phyloP scores from a whole-genome alignment of 2,797 vertebrate species.

The Microctenopoma stevenorrisi region DNA sequence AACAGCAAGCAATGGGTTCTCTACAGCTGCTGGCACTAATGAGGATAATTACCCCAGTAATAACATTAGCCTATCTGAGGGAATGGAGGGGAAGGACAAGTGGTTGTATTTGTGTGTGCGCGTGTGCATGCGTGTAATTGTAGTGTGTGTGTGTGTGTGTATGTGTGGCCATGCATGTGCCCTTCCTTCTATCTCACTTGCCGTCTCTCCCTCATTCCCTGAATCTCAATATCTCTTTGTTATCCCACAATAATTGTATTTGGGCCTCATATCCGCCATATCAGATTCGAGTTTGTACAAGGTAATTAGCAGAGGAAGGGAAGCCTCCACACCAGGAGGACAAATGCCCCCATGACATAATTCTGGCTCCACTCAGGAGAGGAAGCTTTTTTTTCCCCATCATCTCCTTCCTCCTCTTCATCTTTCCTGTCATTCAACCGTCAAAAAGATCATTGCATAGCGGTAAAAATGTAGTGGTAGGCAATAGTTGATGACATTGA shows the following conservation, averaged over 20 bases:
- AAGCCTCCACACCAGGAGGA: slow-evolving; percentile 83
- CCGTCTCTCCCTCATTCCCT: slow-evolving; percentile 74
- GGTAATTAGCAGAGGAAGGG: slow-evolving; percentile 87
- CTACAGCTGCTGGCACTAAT: slow-evolving; percentile 98
- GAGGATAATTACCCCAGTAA: slow-evolving; percentile 98
- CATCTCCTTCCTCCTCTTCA: slow-evolving; percentile 44
- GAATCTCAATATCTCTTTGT: slow-evolving; percentile 84
- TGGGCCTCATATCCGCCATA: slow-evolving; percentile 85
- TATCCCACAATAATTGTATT: slow-evolving; percentile 85
- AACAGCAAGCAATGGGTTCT: slow-evolving; percentile 83
- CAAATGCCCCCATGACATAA: slow-evolving; percentile 83
- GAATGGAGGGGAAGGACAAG: slow-evolving; percentile 98
- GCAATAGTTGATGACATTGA: slow-evolving; percentile 74
- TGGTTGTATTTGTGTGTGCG: slow-evolving; percentile 91
- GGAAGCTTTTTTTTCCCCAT: slow-evolving; percentile 38
- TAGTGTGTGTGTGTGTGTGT: slow-evolving; percentile 12
- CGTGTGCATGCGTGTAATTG: slow-evolving; percentile 64
- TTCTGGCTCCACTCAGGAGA: slow-evolving; percentile 74
- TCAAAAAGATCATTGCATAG: slow-evolving; percentile 45
- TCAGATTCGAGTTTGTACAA: slow-evolving; percentile 87
- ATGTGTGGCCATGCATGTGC: slow-evolving; percentile 32
- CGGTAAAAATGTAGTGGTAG: slow-evolving; percentile 42
- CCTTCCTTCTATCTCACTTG: slow-evolving; percentile 73
- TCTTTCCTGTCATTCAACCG: slow-evolving; percentile 65
- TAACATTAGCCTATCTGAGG: slow-evolving; percentile 99